phyloP scores from a whole-genome alignment of 2,797 vertebrate species.

The Cuniculus paca region DNA sequence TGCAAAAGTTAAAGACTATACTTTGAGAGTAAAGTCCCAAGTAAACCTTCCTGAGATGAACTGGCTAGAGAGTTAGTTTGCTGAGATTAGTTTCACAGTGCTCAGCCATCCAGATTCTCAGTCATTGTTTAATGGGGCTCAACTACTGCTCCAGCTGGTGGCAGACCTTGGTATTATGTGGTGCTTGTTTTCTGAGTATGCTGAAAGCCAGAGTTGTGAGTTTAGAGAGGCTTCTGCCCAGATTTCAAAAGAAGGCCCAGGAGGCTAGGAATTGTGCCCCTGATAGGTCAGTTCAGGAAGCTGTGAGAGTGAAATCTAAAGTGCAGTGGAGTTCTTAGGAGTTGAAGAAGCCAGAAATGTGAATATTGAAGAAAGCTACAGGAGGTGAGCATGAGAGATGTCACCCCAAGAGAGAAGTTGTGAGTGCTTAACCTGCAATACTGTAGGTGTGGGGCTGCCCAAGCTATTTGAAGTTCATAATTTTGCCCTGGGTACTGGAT shows the following conservation, averaged over 20 bases:
- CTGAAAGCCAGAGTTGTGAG: not conserved
- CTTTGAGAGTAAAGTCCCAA: not conserved
- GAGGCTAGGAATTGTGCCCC: not conserved
- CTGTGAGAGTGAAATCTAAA: not conserved
- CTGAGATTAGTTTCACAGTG: not conserved
- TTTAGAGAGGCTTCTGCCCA: not conserved
- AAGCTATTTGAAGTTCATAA: not conserved
- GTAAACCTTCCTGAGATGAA: not conserved
- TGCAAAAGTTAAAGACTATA: not conserved
- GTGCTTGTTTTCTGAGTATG: not conserved
- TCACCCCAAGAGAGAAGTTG: not conserved
- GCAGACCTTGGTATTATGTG: not conserved
- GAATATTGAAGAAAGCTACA: not conserved
- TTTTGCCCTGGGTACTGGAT: not conserved
- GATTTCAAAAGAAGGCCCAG: not conserved
- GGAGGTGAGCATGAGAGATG: not conserved
- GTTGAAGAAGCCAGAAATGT: not conserved
- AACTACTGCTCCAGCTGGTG: not conserved
- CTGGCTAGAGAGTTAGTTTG: not conserved
- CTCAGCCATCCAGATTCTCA: not conserved
- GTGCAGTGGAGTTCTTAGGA: not conserved
- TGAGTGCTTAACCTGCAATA: not conserved
- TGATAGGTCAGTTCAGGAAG: not conserved
- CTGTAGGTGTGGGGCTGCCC: not conserved
- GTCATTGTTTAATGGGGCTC: not conserved